Base-by-base conservation (phyloP, 2,797 vertebrate genomes). In the Muscicapa comitata region DNA sequence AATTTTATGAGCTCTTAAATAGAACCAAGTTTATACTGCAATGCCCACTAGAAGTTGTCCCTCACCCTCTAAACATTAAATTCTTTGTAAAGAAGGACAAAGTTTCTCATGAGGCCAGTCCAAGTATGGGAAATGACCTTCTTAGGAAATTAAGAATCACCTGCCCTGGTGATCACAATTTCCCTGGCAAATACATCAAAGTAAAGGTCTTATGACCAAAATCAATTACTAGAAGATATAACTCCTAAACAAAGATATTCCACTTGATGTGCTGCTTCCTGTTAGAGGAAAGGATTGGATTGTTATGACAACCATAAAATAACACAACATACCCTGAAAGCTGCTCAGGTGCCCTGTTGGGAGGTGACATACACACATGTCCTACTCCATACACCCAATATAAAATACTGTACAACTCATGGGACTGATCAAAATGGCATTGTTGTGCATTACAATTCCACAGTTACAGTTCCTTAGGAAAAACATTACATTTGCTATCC, bases 341-440 rank as follows among this genome's bases (percentile, higher is more conserved):
- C 11, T 24, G 31, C 35, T 51, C 25, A 7, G 20, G 19, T 47
- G 33, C 19, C 45, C 68, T 33, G 23, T 11, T 71, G 40, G 37
- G 21, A 66, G 11, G 31, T 31, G 19, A 70, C 11, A 2, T 5
- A 7, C 1, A 0, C 10, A 0, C 4, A 11, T 3, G 5, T n/a
- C 29, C 24, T 77, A 7, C 35, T 77, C 13, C 33, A 12, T 21
- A 24, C 0, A 2, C 2, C 8, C 13, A 4, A 9, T 28, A 35
- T 6, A n/a, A 73, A 75, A 35, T 6, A 59, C 18, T 5, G 9
- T 77, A 37, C 26, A 53, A 42, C 16, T n/a, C 31, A 10, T 0
- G 4, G 20, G 67, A 42, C 10, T n/a, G 43, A 48, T 24, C 13
- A 35, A 57, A 50, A 17, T 2, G 6, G 26, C 26, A 17, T 1